phyloP scores from a whole-genome alignment of 2,888 invertebrate species.

The Drosophila rellima region DNA sequence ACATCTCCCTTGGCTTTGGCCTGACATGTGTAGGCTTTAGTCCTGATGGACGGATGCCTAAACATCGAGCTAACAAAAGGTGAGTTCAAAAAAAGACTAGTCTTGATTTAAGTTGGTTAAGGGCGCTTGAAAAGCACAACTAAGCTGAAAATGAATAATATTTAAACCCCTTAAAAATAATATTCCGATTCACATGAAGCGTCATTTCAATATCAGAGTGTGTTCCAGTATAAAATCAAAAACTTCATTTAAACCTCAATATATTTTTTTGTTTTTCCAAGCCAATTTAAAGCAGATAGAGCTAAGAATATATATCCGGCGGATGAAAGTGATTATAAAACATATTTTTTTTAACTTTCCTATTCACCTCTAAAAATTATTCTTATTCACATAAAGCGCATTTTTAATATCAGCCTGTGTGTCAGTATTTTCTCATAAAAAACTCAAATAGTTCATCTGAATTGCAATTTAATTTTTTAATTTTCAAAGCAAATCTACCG shows the following conservation, averaged over 20 bases:
- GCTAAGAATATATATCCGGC: not conserved
- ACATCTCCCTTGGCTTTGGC: slow-evolving; percentile 18
- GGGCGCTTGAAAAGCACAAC: not conserved
- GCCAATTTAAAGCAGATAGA: too few species aligned
- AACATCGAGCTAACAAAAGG: slow-evolving; percentile 12
- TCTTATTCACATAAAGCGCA: not conserved
- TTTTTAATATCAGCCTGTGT: not conserved
- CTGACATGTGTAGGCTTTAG: slow-evolving; percentile 20
- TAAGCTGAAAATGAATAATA: too few species aligned
- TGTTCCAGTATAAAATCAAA: too few species aligned
- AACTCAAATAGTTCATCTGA: not conserved
- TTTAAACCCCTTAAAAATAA: too few species aligned
- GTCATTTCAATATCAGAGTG: too few species aligned
- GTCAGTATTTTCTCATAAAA: not conserved
- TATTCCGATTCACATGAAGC: too few species aligned
- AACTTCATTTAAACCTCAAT: too few species aligned
- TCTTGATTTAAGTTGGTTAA: not conserved
- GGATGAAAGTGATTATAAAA: not conserved
- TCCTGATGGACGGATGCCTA: slow-evolving; percentile 17
- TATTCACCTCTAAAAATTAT: not conserved
- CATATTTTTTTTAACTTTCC: not conserved
- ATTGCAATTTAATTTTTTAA: not conserved
- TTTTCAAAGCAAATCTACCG: not conserved
- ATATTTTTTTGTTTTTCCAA: too few species aligned
- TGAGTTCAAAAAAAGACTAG: not conserved